Percentiles rank a stretch among this genome's conserved stretches.
These are phyloP conservation scores for Syndactyla subalaris DNA, from an alignment of 2,797 vertebrate species.

Conservation along the genomic window DNA sequence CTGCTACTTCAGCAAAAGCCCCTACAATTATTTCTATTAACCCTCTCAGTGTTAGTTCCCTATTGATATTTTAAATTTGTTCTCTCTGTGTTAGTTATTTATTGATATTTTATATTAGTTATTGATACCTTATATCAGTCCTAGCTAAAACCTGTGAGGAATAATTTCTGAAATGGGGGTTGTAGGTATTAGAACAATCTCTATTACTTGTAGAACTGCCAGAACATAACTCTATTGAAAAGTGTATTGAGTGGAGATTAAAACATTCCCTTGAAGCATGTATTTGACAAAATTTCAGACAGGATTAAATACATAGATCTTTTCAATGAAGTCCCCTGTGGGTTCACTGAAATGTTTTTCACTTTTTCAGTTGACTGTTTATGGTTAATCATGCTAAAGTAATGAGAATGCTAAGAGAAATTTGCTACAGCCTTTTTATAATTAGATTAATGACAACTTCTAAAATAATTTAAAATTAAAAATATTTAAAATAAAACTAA, in stretches of 20 bases:
- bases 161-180: background rate
- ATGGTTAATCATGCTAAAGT: background rate
- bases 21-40: too few relatives aligned
- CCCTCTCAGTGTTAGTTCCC: too few relatives aligned
- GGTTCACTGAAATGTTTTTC: background rate
- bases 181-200: background rate
- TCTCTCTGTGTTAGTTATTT: too few relatives aligned
- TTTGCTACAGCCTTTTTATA: background rate
- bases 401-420: background rate
- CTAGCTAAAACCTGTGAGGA: background rate
- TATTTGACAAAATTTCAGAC: background rate
- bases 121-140: too few relatives aligned
- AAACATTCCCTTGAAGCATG: background rate
- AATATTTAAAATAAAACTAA: background rate
- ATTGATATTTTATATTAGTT: too few relatives aligned
- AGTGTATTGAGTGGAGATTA: background rate
- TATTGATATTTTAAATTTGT: too few relatives aligned
- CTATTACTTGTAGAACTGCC: background rate
- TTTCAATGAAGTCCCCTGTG: background rate
- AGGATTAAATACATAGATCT: background rate
- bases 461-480: background rate
- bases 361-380: background rate
- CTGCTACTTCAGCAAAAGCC: too few relatives aligned
- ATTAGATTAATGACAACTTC: background rate
- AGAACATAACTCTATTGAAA: background rate